Percentiles rank a stretch among this genome's conserved stretches.
phyloP scores from a whole-genome alignment of 2,113 vertebrate genomes.

The Rhegmatorhina hoffmannsi region DNA sequence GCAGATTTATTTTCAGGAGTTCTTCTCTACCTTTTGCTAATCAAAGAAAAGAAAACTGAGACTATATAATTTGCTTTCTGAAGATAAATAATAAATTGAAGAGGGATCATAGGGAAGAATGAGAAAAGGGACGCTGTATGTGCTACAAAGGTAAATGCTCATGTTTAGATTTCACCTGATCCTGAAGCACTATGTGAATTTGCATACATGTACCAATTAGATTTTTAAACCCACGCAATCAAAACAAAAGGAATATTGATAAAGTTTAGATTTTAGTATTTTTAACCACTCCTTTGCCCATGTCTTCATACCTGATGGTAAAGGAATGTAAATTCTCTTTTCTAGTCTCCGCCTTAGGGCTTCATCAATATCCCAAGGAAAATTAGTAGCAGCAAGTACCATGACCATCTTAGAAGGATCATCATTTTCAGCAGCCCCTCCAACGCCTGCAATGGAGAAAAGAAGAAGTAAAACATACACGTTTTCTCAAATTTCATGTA shows the following conservation, averaged over 20 bases:
- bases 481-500: background rate
- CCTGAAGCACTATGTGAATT: background rate
- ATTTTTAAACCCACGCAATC: background rate
- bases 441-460: conserved; percentile 83
- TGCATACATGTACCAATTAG: background rate
- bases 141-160: background rate
- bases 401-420: conserved; percentile 99
- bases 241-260: background rate
- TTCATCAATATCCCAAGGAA: conserved; percentile 99
- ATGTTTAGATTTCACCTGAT: background rate
- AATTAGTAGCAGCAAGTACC: conserved; percentile 98
- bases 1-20: conserved; percentile 90
- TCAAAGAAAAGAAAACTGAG: conserved; percentile 26
- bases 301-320: conserved; percentile 87
- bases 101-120: background rate
- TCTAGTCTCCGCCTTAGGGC: conserved; percentile 92
- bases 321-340: conserved; percentile 97
- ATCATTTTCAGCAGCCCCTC: conserved; percentile 91
- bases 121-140: background rate
- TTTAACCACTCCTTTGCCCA: background rate
- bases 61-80: background rate
- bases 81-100: background rate
- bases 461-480: background rate
- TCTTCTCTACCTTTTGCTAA: conserved; percentile 92
- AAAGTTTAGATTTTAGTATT: background rate